A percentile compares a stretch with the other conserved stretches of the same genome.
These are phyloP conservation scores for Orthochromis malagaraziensis DNA, from an alignment of 2,113 vertebrate species.

Conservation along the genomic window DNA sequence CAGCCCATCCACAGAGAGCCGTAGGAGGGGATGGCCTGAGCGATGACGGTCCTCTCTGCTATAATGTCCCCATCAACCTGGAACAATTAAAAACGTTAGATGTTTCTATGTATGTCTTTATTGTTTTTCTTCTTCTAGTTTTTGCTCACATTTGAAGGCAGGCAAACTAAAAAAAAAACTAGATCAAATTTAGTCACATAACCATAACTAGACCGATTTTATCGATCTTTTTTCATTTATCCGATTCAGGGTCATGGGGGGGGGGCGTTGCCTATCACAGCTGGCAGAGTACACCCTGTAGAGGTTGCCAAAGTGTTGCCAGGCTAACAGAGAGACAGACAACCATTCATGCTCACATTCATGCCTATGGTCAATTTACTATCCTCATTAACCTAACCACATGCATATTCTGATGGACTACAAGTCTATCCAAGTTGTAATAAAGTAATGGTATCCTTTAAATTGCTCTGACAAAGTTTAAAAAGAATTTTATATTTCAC, in stretches of 20 bases:
- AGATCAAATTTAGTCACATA: neutral
- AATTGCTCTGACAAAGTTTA: neutral
- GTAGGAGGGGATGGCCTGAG: constrained; percentile 29
- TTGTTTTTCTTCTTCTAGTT: neutral
- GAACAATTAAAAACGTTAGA: neutral
- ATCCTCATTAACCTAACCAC: neutral
- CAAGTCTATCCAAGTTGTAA: neutral
- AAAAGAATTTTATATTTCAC: rapidly evolving
- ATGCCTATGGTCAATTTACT: neutral
- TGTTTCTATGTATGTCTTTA: neutral
- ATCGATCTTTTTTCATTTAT: rapidly evolving
- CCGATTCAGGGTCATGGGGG: neutral
- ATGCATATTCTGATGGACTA: neutral
- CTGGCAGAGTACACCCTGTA: neutral
- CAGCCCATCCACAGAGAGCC: constrained; percentile 69
- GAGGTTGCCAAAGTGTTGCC: neutral
- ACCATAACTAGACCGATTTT: rapidly evolving
- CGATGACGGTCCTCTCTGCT: constrained; percentile 33
- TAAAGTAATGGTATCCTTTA: neutral
- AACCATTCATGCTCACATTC: neutral
- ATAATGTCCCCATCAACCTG: constrained; percentile 36
- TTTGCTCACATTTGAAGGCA: neutral
- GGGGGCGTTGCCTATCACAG: neutral
- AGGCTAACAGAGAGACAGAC: neutral
- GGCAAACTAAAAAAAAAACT: neutral